These are phyloP conservation scores for Xiphophorus hellerii DNA, from an alignment of 2,113 vertebrate genomes.

Conservation along the genomic window DNA sequence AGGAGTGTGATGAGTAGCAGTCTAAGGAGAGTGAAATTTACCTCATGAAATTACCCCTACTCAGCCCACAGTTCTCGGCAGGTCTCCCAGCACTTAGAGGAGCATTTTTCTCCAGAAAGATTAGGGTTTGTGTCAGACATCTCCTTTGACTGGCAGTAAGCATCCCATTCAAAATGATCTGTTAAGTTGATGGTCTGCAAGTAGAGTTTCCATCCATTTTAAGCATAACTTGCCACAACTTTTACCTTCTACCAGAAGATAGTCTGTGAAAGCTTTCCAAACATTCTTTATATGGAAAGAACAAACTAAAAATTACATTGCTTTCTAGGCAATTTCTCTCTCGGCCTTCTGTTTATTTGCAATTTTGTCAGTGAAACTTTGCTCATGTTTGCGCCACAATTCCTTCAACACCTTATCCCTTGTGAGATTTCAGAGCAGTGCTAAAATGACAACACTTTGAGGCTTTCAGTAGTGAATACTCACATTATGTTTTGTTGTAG, in stretches of 20 bases:
- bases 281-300: background rate
- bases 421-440: background rate
- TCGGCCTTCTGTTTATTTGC: background rate
- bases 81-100: background rate
- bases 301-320: background rate
- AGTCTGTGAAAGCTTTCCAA: background rate
- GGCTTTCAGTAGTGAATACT: background rate
- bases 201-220: background rate
- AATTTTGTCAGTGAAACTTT: background rate
- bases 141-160: background rate
- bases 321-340: background rate
- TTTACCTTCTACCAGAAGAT: background rate
- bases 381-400: background rate
- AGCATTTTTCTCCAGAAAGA: background rate
- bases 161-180: background rate
- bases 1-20: background rate
- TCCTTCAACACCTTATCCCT: background rate
- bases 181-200: background rate
- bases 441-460: background rate
- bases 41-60: conserved; percentile 1
- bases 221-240: background rate
- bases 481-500: no score
- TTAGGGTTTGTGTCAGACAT: background rate
- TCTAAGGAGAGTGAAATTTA: conserved; percentile 1
- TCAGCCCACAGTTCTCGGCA: background rate